Base-by-base conservation (phyloP, 2,888 invertebrate species). In the Tryphoninae sp. region DNA sequence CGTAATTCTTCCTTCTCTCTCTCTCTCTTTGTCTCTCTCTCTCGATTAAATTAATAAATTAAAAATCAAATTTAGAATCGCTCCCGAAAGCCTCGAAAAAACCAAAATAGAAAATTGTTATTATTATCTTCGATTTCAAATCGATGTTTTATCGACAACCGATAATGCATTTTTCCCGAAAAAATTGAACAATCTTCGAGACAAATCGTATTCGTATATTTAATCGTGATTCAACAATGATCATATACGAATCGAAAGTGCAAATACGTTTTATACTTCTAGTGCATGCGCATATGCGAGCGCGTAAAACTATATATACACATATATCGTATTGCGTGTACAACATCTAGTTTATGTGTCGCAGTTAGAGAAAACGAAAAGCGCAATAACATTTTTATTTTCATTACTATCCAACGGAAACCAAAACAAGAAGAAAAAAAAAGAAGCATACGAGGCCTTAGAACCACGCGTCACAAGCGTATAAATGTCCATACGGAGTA, bases 1-100 rank as follows among this genome's bases (percentile, higher is more conserved):
- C 13, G 33, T 22, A 69, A n/a, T 65, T 61, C 69, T 61, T 67
- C 55, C 72, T 71, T 61, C 65, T 59, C 69, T 78, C 55, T 64
- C 64, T 78, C 65, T 26, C 72, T 55, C 62, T 79, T 79, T 85
- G n/a, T n/a, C n/a, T n/a, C 19, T 19, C 19, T 19, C 19, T 19
- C 1, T 19, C 1, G 19, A 19, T 19, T 19, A 19, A 19, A 19
- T 19, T 19, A 19, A 19, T 19, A 1, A 81, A 84, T 81, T 77
- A 76, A 77, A 79, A 65, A 23, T 45, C 42, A 53, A 78, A 69
- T 42, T 73, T 6, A 4, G 6, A 33, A 69, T 71, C 74, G 64
- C 19, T 65, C 78, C 78, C 77, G 69, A 84, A 45, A 13, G 3
- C 0, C 2, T 45, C 13, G 45, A 45, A 45, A 11, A 13, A 45